Percentiles rank a stretch among this genome's conserved stretches.
These are phyloP conservation scores for Gymnosoma rotundatum DNA, from an alignment of 2,888 invertebrate species.

Conservation along the genomic window DNA sequence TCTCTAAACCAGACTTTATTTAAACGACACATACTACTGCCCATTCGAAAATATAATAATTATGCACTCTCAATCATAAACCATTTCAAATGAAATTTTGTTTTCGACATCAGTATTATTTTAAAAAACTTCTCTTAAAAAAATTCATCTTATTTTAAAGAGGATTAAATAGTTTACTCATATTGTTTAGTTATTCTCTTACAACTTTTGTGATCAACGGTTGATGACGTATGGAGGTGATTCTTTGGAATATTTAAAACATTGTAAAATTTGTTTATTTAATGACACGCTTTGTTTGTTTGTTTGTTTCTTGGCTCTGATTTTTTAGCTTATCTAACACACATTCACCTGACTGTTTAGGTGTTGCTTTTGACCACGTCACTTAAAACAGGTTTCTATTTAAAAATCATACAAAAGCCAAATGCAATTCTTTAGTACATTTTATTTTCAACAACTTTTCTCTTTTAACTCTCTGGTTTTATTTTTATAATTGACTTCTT, in stretches of 20 bases:
- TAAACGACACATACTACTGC: too few relatives aligned
- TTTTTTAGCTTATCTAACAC: not conserved
- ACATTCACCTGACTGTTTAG: slow-evolving; percentile 25
- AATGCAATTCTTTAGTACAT: slow-evolving; percentile 31
- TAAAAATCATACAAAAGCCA: slow-evolving; percentile 5
- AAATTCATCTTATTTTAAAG: not conserved
- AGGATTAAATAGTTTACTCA: not conserved
- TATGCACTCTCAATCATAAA: too few relatives aligned
- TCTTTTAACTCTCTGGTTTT: slow-evolving; percentile 9
- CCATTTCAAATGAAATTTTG: too few relatives aligned
- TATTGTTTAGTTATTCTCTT: not conserved
- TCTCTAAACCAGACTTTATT: too few relatives aligned
- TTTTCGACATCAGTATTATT: too few relatives aligned
- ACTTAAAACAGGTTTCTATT: slow-evolving; percentile 63
- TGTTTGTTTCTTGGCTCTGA: not conserved
- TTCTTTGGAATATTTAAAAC: not conserved
- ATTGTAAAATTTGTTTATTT: not conserved
- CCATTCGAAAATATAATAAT: too few relatives aligned
- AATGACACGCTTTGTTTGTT: slow-evolving; percentile 14
- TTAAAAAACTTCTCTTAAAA: not conserved
- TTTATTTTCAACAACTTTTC: slow-evolving; percentile 34
- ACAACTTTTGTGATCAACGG: not conserved
- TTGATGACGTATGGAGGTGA: not conserved
- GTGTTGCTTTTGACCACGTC: slow-evolving; percentile 63
- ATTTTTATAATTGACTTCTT: not conserved